Base-by-base conservation (phyloP, 2,113 vertebrate species). In the Dasyprocta punctata region DNA sequence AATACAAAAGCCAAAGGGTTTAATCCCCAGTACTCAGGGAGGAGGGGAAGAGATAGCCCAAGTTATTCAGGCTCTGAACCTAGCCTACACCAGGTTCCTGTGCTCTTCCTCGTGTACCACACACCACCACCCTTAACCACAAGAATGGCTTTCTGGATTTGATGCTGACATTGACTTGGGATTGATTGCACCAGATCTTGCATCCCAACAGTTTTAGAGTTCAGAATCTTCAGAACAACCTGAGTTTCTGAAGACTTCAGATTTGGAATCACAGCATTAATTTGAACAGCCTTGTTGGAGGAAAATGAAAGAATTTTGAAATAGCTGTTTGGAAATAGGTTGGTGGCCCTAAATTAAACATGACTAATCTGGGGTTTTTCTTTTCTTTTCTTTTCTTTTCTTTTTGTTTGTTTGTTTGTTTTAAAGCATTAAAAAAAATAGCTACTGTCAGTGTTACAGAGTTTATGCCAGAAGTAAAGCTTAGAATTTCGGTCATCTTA, bases 251-350 rank as follows among this genome's bases (percentile, higher is more conserved):
- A 90, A 71, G 56, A 73, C 81, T 84, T 95, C 61, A 69, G 81
- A 33, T 71, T 69, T 95, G 33, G 47, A 89, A 49, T 95, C 60
- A 71, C 87, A 90, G 30, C 86, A 44, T 78, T 89, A 89, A 84
- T 67, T 92, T 80, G n/a, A 89, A 69, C 7, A 92, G 61, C 24
- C 20, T 88, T 77, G 54, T 96, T 63, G 47, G 28, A 85, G 71
- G 30, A 61, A 92, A 91, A 84, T 87, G 52, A 96, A 95, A 56
- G 44, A 86, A 86, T 89, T 90, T 94, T 87, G 44, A 95, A 97
- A 94, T 52, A 88, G n/a, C 83, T 92, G 33, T 89, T 97, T 92
- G 81, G 87, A 96, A 97, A 82, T 91, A 89, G 73, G 82, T 78
- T 96, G 63, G 12, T 86, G 52, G 75, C 86, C 41, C 63, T 95